Evolutionary conservation across 1,140 invertebrate species (phyloP).

Genomic region (Whitmania pigra): DNA sequence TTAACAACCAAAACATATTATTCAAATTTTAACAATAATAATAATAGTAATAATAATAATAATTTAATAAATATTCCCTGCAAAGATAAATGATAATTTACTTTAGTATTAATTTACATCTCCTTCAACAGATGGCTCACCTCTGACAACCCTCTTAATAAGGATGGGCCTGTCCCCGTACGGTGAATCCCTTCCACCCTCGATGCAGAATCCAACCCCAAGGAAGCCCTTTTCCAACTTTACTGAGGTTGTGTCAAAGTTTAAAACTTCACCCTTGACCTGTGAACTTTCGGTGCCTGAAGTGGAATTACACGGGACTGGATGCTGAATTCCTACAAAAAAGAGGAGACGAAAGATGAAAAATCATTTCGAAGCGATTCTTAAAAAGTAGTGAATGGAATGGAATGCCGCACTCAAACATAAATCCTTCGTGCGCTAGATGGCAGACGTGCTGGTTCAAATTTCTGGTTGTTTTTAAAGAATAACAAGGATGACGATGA

Average conservation of each 20-base stretch:
- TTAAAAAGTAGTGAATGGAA: neutral
- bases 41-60: neutral
- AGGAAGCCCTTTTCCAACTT: constrained; percentile 62
- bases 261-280: too few species aligned
- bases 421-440: neutral
- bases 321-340: too few species aligned
- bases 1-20: neutral
- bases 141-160: constrained; percentile 80
- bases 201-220: constrained; percentile 78
- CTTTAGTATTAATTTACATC: neutral
- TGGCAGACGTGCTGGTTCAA: neutral
- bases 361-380: neutral
- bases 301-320: too few species aligned
- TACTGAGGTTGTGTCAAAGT: too few species aligned
- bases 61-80: neutral
- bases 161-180: constrained; percentile 69
- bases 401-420: neutral
- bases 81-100: neutral
- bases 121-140: constrained; percentile 44
- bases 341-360: too few species aligned
- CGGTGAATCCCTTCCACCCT: constrained; percentile 77
- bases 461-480: neutral
- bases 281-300: too few species aligned
- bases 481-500: too few species aligned
- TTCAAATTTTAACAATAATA: neutral